Conservation (phyloP, 2,888 invertebrate genomes). For the Andrena chrysosceles region DNA sequence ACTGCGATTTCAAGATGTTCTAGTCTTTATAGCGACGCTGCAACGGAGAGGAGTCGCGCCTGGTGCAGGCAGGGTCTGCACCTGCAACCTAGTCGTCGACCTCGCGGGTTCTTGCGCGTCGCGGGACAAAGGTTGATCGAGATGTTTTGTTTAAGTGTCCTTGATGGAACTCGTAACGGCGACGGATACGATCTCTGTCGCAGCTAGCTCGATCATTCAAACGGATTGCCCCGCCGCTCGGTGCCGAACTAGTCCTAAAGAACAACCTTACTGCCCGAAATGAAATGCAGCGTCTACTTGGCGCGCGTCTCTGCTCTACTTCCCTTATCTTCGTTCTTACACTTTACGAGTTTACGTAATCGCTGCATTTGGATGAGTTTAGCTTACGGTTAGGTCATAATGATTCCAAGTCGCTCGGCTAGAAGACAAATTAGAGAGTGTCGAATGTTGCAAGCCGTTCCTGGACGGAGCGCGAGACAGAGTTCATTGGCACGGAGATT, state of each 20-base stretch:
- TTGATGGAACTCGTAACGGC: conserved; percentile 1
- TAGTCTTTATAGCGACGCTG: conserved; percentile 34
- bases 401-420: not conserved
- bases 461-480: not conserved
- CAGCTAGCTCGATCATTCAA: not conserved
- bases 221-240: conserved; percentile 27
- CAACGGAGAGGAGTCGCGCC: conserved; percentile 11
- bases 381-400: conserved; percentile 16
- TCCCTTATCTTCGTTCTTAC: conserved; percentile 12
- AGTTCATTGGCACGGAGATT: not conserved
- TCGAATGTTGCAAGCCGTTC: conserved; percentile 3
- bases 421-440: not conserved
- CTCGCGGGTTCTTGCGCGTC: conserved; percentile 20
- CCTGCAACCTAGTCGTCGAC: not conserved
- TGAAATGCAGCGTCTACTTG: conserved; percentile 69
- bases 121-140: conserved; percentile 10
- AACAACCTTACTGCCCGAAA: conserved; percentile 71
- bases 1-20: conserved; percentile 30
- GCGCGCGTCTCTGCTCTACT: conserved; percentile 68
- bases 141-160: conserved; percentile 3
- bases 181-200: not conserved
- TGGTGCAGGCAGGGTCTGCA: conserved; percentile 50
- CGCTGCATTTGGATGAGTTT: conserved; percentile 5
- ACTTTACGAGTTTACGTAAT: not conserved
- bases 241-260: conserved; percentile 65